Evolutionary conservation across 1,140 invertebrate genomes (phyloP).

Genomic region (Drosophila leontia): DNA sequence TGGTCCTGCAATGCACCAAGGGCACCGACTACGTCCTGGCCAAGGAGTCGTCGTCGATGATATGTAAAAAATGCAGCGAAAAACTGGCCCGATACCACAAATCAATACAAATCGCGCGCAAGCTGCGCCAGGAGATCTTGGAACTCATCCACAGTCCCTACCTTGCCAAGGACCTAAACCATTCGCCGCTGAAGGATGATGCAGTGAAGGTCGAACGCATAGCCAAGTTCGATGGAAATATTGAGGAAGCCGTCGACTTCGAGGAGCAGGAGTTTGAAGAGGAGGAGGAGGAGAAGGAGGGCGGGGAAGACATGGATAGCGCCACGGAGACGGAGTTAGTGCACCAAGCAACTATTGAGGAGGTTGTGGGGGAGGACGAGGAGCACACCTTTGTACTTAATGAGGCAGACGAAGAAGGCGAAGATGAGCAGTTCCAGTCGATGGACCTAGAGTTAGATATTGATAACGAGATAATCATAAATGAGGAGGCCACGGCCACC

Average conservation of each 20-base stretch:
- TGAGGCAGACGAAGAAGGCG: constrained; percentile 33
- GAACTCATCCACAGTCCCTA: constrained; percentile 68
- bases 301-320: constrained; percentile 3
- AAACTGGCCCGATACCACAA: constrained; percentile 69
- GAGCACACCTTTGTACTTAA: constrained; percentile 48
- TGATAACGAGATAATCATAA: constrained; percentile 73
- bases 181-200: constrained; percentile 24
- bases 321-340: constrained; percentile 21
- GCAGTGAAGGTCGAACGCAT: constrained; percentile 21
- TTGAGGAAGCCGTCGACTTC: constrained; percentile 18
- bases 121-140: constrained; percentile 64
- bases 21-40: constrained; percentile 57
- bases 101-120: constrained; percentile 64
- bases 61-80: constrained; percentile 72
- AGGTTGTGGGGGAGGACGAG: constrained; percentile 23
- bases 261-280: constrained; percentile 30
- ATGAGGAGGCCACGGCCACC: constrained; percentile 48
- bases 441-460: constrained; percentile 68
- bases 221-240: constrained; percentile 48
- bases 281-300: constrained; percentile 35
- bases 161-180: constrained; percentile 51
- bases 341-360: constrained; percentile 16
- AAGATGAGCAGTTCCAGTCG: constrained; percentile 55
- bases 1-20: constrained; percentile 66
- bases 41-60: constrained; percentile 54